Evolutionary conservation across 2,113 vertebrate genomes (phyloP), one percentile per base, ranked within the genome.

Genomic region (Grammomys surdaster): DNA sequence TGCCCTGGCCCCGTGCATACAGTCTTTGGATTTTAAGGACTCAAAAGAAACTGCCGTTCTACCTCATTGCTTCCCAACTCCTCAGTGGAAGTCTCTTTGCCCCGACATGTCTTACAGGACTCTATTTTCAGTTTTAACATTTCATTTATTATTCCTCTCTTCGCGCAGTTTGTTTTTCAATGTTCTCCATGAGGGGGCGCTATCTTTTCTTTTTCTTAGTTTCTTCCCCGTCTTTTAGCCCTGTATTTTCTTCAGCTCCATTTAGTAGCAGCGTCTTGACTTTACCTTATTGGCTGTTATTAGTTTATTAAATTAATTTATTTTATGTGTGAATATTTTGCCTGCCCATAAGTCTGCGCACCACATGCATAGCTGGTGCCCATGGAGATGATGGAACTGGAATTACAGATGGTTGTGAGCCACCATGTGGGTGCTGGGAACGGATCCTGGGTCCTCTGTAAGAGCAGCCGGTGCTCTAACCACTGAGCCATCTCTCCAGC

Each of bases 1-100:
- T 0, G 14, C 40, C 58, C 28, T 4, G 0, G 3, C 10, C 20
- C 72, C 9, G 7, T 11, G 60, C 26, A 10, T 8, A 14, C 58
- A 31, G 58, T 9, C 58, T 40, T 65, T 40, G 31, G 5, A 8
- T 46, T 43, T 16, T 31, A 26, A 3, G 16, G 82, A 43, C 58
- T 82, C 82, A 60, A 85, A 43, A 43, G n/a, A 73, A 84, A 19
- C 40, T 19, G 81, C 24, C 11, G 20, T 26, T 26, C 20, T 26
- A 26, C 80, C 12, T 40, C 33, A 24, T 58, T 36, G 58, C 22
- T 22, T 24, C 54, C 48, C 78, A 10, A 3, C 80, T 40, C 26
- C 36, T 12, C 33, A 14, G 36, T 4, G 36, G n/a, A 54, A 12
- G 11, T n/a, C 51, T 84, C n/a, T 3, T 56, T 16, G 80, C 22